Evolutionary conservation across 2,113 vertebrate genomes (phyloP).

Genomic region (Sinocyclocheilus anophthalmus): DNA sequence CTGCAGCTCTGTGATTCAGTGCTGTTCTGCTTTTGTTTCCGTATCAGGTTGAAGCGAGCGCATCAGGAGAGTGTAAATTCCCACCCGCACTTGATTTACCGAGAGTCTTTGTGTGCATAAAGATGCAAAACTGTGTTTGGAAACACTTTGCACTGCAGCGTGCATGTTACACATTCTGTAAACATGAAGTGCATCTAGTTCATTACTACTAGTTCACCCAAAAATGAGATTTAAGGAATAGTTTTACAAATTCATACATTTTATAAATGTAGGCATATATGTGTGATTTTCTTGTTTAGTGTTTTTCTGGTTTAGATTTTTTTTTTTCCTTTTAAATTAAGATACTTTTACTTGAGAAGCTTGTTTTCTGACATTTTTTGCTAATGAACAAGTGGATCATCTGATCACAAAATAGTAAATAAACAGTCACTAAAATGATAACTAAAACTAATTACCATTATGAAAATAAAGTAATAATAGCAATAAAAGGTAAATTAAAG

Average conservation of each 20-base stretch:
- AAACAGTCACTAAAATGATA: too few relatives aligned
- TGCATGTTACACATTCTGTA: not conserved
- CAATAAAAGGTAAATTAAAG: too few relatives aligned
- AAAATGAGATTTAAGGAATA: not conserved
- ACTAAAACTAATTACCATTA: not conserved
- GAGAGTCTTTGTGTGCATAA: not conserved
- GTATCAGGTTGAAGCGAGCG: not conserved
- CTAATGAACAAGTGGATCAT: not conserved
- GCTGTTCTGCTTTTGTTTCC: constrained; percentile 72
- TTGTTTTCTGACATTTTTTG: too few relatives aligned
- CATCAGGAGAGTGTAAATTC: not conserved
- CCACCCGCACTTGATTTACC: not conserved
- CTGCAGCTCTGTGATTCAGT: not conserved
- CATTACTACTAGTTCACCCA: not conserved
- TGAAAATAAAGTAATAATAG: not conserved
- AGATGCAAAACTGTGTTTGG: not conserved
- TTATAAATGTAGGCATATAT: not conserved
- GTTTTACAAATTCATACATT: not conserved
- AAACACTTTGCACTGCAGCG: not conserved
- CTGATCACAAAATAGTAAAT: not conserved
- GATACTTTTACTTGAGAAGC: not conserved
- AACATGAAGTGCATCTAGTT: not conserved
- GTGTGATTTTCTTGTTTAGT: not conserved
- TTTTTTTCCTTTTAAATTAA: not conserved
- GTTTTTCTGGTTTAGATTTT: too few relatives aligned